phyloP scores from a whole-genome alignment of 2,113 vertebrate species.

The Neotoma lepida region DNA sequence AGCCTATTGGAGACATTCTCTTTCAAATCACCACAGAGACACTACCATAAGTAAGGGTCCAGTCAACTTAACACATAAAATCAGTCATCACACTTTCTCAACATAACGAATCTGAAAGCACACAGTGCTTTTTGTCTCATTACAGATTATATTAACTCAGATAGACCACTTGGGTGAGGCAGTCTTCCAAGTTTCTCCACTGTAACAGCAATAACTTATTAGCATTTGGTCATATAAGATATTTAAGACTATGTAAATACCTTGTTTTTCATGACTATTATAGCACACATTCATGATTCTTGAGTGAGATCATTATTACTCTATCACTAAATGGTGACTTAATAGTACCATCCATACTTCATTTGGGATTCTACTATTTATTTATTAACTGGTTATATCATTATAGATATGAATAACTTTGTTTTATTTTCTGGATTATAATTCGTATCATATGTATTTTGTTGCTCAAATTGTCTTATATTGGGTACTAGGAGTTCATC shows the following conservation, averaged over 20 bases:
- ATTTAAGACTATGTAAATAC: background rate
- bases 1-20: background rate
- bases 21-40: background rate
- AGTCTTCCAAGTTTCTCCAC: background rate
- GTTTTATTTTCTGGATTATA: conserved; percentile 18
- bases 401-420: background rate
- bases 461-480: background rate
- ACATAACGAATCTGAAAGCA: background rate
- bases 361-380: background rate
- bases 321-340: background rate
- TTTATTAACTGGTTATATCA: background rate
- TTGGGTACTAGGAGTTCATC: background rate
- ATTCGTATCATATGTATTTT: background rate
- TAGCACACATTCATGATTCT: background rate
- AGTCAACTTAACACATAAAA: background rate
- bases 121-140: background rate
- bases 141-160: background rate
- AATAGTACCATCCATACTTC: background rate
- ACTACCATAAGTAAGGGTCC: background rate
- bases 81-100: background rate
- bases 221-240: background rate
- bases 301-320: background rate
- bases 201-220: background rate
- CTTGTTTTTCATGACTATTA: background rate
- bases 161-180: background rate